Evolutionary conservation across 2,113 vertebrate genomes (phyloP), one percentile per base, ranked within the genome.

Genomic region (Verasper variegatus): DNA sequence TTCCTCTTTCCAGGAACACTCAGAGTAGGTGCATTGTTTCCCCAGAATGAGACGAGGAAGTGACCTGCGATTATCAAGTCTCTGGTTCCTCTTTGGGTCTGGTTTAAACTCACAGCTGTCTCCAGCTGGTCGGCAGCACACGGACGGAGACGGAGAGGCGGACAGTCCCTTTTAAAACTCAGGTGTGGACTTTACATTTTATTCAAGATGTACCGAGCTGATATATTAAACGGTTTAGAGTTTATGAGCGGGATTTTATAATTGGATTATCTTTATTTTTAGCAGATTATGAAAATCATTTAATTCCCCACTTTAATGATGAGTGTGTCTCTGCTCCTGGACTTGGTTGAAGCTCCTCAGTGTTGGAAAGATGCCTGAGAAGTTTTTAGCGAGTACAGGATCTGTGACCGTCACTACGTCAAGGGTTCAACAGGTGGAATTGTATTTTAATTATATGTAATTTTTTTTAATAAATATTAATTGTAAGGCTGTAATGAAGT

Each of bases 291-390:
- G 14, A 26, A 20, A 24, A 35, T 23, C 6, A 14, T 31, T 14
- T 42, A 14, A 31, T 31, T 6, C 7, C 31, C 31, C 31, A 31
- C 31, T 5, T 7, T 31, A 31, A 31, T 63, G 37, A 12, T 52
- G 14, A 15, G 35, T 62, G 69, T 56, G 91, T 91, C 92, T 88
- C 69, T 86, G 94, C 86, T 93, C 88, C 92, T 92, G n/a, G 87
- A 95, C 94, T 95, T 95, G 94, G 94, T 95, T 92, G 82, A 93
- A 94, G 94, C 94, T 94, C 93, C 93, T 95, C 92, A 94, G 94
- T 88, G 92, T 73, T 80, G 35, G 23, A 13, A 18, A 3, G 1
- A 81, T 73, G 42, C 81, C 93, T 95, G 94, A 94, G 93, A 93
- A 86, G 94, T 92, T 92, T 82, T 80, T 93, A 94, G 91, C 93